Base-by-base conservation (phyloP, 2,888 invertebrate genomes). In the Leptarthrus brevirostris region DNA sequence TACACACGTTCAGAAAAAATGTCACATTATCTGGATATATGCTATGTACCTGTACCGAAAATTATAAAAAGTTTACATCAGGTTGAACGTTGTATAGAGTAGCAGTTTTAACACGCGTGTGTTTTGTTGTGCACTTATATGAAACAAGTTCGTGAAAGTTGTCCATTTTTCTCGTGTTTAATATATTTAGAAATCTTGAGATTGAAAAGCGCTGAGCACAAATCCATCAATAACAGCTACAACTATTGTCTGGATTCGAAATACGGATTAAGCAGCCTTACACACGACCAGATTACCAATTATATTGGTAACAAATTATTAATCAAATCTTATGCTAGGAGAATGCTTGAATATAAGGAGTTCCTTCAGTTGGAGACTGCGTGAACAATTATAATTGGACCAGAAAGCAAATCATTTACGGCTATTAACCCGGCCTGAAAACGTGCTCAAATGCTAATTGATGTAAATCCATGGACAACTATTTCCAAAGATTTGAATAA, bases 401-500 rank as follows among this genome's bases (percentile, higher is more conserved):
- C 52, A 34, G 34, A 52, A 30, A 52, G 52, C 20, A 52, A 69
- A 69, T 69, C 69, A 30, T 34, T 52, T 69, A 52, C 20, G 52
- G 49, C 69, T 69, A 69, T 52, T 69, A 69, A 44, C 44, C 69
- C 16, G 10, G 30, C 20, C 18, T 69, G 34, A 49, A 52, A 52
- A 69, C 69, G 69, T 69, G 69, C 69, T 69, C 30, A 30, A 52
- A 30, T 49, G 12, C 52, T 22, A 18, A 18, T 49, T 26, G 54
- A 69, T n/a, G 52, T 52, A 69, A 69, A 52, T 52, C 69, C 49
- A 69, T 69, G 49, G 20, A 16, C 20, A 44, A 10, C 16, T 24
- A 16, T 52, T 18, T 30, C 30, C 24, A 47, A 52, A 52, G 52
- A 52, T 52, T 20, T 34, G 30, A 49, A 52, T 69, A 69, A 69